Base-by-base conservation (phyloP, 1,140 invertebrate genomes). In the Drosophila punjabiensis region DNA sequence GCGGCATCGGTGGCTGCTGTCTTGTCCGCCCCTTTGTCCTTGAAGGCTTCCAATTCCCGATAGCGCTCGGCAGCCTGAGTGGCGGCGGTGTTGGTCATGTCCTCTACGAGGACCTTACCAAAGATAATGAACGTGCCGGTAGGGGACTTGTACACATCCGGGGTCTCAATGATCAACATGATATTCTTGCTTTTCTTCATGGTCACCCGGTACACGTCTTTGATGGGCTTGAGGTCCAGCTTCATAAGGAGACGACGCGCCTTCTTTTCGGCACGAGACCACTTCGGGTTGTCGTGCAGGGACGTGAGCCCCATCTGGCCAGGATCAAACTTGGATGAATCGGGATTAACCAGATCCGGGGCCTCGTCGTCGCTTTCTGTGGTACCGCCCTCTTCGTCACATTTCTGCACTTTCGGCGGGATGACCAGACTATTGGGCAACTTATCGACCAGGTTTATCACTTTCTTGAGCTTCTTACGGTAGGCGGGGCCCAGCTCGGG, bases 141-240 rank as follows among this genome's bases (percentile, higher is more conserved):
- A 47, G 65, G 13, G 67, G 76, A 11, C 35, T 65, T 77, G 53
- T 18, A 90, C 0, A 90, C 87, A 5, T 87, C 87, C 16, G 86
- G 76, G 1, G 41, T 20, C 9, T 90, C 76, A 39, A 90, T 91
- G 47, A 16, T 76, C 13, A 90, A 48, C 43, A 90, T 2, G 5
- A 87, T 52, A 18, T 91, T 83, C 39, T 86, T 91, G 18, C 13
- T 53, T 61, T 91, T 86, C 41, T 70, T 81, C 73, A 90, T 91
- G 24, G 82, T 69, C 28, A 90, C 80, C 10, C 82, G 80, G 8
- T 9, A 13, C 13, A 90, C 86, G 32, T 78, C 55, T 4, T 39
- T 52, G 1, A 90, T 5, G 10, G 48, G 80, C 68, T 83, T 69
- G 11, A 91, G 47, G 28, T 91, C 82, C 4, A 83, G 63, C 32